A percentile compares a stretch with the other conserved stretches of the same genome.
These are phyloP conservation scores for Ooceraea biroi DNA, from an alignment of 1,140 invertebrate genomes.

Conservation along the genomic window DNA sequence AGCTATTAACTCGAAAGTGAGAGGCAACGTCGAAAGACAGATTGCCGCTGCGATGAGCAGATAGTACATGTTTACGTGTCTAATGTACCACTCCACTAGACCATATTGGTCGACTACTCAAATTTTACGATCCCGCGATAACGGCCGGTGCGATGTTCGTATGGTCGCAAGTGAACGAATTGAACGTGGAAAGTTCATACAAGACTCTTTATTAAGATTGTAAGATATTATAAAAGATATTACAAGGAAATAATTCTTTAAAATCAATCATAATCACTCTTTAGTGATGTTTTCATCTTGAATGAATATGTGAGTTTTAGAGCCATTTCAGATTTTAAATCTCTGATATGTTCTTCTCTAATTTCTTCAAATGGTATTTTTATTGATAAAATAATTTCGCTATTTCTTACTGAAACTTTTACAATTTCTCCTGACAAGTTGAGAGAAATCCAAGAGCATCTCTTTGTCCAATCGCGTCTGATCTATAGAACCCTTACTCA, in stretches of 20 bases:
- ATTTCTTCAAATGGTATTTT: not conserved
- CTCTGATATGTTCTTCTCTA: not conserved
- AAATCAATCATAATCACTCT: too few relatives aligned
- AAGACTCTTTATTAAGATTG: not conserved
- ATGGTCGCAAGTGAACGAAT: not conserved
- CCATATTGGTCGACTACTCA: slow-evolving; percentile 71
- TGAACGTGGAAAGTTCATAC: not conserved
- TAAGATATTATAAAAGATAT: not conserved
- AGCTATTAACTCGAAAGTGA: slow-evolving; percentile 71
- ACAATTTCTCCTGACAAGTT: not conserved
- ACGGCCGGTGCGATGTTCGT: not conserved
- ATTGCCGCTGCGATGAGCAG: slow-evolving; percentile 72
- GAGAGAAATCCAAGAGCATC: not conserved
- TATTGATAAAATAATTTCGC: not conserved
- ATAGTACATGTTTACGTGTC: slow-evolving; percentile 78
- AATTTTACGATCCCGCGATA: slow-evolving; percentile 65
- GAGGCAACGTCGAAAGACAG: slow-evolving; percentile 71
- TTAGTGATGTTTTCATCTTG: too few relatives aligned
- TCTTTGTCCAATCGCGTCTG: not conserved
- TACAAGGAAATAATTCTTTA: too few relatives aligned
- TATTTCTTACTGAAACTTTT: slow-evolving; percentile 2
- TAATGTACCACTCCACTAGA: slow-evolving; percentile 75
- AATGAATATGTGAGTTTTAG: too few relatives aligned
- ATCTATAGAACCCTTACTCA: not conserved
- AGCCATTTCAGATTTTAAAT: not conserved